Conservation (phyloP, 2,797 vertebrate species). For the Molothrus aeneus region DNA sequence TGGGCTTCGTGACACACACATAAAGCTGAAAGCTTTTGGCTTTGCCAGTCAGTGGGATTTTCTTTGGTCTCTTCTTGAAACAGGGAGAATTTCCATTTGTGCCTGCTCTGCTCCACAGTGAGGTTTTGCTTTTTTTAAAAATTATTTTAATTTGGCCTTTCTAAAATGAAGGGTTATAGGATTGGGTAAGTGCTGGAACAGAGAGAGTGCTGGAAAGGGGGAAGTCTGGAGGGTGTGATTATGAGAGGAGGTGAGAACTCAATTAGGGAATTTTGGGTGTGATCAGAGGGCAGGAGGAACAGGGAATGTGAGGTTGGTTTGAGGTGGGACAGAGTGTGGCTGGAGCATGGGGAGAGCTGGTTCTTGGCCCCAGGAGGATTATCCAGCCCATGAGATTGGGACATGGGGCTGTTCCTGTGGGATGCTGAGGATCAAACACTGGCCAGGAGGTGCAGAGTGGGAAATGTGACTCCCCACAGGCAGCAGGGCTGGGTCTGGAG, state of each 20-base stretch:
- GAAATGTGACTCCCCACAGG: neutral
- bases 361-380: neutral
- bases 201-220: neutral
- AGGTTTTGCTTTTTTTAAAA: neutral
- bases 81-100: neutral
- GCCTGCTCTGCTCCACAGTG: neutral
- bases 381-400: fast-evolving
- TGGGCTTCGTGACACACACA: neutral
- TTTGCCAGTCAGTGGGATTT: neutral
- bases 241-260: neutral
- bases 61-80: neutral
- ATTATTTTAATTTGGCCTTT: neutral
- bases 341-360: neutral
- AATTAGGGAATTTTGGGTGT: neutral
- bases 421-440: neutral
- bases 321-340: neutral
- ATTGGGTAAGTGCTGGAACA: neutral
- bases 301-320: neutral
- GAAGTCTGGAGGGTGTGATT: neutral
- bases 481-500: neutral
- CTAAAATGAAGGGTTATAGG: neutral
- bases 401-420: neutral
- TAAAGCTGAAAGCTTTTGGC: neutral
- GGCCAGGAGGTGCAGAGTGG: neutral
- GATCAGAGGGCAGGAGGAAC: neutral